Conservation (phyloP, 1,140 invertebrate species). For the Oryctes rhinoceros region DNA sequence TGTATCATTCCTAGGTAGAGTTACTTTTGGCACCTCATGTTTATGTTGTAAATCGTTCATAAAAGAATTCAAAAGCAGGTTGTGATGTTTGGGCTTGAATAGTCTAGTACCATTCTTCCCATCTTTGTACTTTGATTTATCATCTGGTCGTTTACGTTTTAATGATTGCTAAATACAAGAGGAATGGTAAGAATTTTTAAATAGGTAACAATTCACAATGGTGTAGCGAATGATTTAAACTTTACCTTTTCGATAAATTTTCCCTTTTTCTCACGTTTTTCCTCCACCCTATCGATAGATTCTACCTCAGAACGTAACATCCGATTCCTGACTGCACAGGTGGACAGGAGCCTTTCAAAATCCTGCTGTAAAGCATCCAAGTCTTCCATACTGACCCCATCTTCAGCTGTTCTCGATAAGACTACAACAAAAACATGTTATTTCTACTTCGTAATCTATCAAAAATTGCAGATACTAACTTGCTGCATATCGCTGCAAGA, state of each 20-base stretch:
- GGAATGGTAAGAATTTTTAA: slow-evolving; percentile 1
- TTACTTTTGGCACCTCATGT: slow-evolving; percentile 70
- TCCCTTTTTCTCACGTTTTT: slow-evolving; percentile 70
- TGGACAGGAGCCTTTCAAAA: slow-evolving; percentile 85
- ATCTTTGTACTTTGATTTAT: slow-evolving; percentile 64
- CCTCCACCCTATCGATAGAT: slow-evolving; percentile 74
- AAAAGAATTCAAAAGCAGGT: slow-evolving; percentile 58
- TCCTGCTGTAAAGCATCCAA: slow-evolving; percentile 86
- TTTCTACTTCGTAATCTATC: background rate
- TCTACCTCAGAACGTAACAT: slow-evolving; percentile 80
- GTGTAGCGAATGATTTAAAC: too few relatives aligned
- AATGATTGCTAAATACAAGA: slow-evolving; percentile 49
- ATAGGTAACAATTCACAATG: background rate
- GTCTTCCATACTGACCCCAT: slow-evolving; percentile 78
- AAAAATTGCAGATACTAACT: slow-evolving; percentile 49
- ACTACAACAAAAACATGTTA: slow-evolving; percentile 59
- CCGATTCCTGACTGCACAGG: slow-evolving; percentile 78
- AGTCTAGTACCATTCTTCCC: slow-evolving; percentile 60
- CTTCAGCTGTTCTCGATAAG: slow-evolving; percentile 68
- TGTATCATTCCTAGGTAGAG: slow-evolving; percentile 87
- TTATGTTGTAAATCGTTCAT: slow-evolving; percentile 69
- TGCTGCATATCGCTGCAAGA: slow-evolving; percentile 65
- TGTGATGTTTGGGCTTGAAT: slow-evolving; percentile 58
- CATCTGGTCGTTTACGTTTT: slow-evolving; percentile 61
- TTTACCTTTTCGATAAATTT: slow-evolving; percentile 63